Evolutionary conservation across 2,113 vertebrate species (phyloP), one percentile per base, ranked within the genome.

Genomic region (Uria lomvia): DNA sequence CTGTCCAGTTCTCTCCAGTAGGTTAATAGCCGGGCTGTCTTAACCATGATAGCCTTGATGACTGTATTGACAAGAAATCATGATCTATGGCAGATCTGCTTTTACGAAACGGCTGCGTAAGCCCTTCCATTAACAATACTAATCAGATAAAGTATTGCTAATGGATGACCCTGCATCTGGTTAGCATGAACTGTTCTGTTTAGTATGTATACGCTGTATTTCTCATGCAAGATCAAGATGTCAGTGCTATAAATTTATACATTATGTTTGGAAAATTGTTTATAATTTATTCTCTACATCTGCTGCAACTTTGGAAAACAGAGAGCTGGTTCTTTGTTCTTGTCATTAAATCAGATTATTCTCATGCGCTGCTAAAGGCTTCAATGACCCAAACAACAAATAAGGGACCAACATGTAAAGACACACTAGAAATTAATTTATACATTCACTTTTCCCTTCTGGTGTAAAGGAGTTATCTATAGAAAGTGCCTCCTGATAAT

Each of bases 61-160:
- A 89, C 24, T 91, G 70, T 86, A 97, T 75, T 96, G 96, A 96
- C 95, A 97, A 79, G 83, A 94, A 95, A 89, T 88, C 92, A 95
- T 96, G 94, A 96, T 96, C 90, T 96, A 88, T 85, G 82, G 71
- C 86, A 96, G 86, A 96, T 94, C 93, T 50, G 63, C 91, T 93
- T 96, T 94, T 94, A 94, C 8, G 3, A 83, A 97, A 96, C 20
- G 67, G 60, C 84, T 92, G 71, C 91, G 82, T 94, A 77, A 95
- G 79, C 88, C 90, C 83, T 97, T 95, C 88, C 94, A 97, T 95
- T 96, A 96, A 95, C 92, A 93, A 94, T 79, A 95, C 90, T 93
- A 97, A 98, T 96, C 91, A 96, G 93, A 96, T 96, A 92, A 96
- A 96, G 87, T 93, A 90, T 88, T 89, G 81, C 90, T 97, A 97